Evolutionary conservation across 2,888 invertebrate species (phyloP).

Genomic region (Dicyrtoma fusca): DNA sequence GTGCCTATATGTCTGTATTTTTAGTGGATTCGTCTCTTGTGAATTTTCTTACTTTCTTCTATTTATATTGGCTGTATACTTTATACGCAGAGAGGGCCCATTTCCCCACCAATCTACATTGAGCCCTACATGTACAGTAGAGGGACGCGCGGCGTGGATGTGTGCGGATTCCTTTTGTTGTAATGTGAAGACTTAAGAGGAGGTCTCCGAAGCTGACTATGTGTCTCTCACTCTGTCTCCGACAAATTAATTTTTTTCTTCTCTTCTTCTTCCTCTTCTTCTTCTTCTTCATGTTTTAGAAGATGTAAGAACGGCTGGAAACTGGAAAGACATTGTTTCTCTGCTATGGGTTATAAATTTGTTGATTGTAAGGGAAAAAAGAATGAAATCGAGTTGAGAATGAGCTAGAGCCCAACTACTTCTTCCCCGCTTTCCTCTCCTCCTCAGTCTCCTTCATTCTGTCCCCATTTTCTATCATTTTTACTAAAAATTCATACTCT

Average conservation of each 20-base stretch:
- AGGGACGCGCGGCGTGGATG: neutral
- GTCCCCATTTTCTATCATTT: neutral
- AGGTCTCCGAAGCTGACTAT: conserved; percentile 9
- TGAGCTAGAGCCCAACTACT: neutral
- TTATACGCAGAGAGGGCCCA: neutral
- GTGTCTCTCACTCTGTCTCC: conserved; percentile 7
- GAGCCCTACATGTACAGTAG: neutral
- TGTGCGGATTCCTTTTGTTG: conserved; percentile 16
- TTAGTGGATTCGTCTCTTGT: conserved; percentile 35
- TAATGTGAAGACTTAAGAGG: conserved; percentile 15
- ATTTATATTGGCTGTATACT: neutral
- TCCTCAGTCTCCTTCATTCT: neutral
- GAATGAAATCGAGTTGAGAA: conserved; percentile 27
- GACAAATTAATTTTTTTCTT: conserved; percentile 41
- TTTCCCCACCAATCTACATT: neutral
- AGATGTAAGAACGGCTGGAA: neutral
- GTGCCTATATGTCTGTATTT: neutral
- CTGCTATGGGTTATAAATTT: conserved; percentile 55
- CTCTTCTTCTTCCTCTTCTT: too few species aligned
- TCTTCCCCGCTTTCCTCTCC: neutral
- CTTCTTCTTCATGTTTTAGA: too few species aligned
- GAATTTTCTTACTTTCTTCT: conserved; percentile 16
- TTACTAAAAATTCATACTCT: too few species aligned
- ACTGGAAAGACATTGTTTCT: conserved; percentile 32
- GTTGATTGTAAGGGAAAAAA: conserved; percentile 48